Base-by-base conservation (phyloP, 2,797 vertebrate genomes). In the Acanthurus leucopareius region DNA sequence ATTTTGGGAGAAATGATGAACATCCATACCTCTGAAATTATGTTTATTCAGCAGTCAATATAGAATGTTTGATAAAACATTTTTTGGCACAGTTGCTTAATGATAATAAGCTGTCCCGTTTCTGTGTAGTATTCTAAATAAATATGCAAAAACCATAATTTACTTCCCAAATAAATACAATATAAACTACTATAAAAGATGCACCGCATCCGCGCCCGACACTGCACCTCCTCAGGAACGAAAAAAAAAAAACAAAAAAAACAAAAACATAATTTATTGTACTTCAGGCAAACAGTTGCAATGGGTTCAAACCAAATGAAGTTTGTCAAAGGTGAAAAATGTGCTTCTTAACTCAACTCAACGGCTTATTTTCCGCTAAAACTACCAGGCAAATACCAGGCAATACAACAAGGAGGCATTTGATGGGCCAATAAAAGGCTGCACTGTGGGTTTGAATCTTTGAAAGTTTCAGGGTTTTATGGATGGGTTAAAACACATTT, bases 111-210 rank as follows among this genome's bases (percentile, higher is more conserved):
- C 94, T 93, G 86, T 92, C 92, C 90, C 83, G 73, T 94, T 94
- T 93, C 86, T 93, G 87, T 91, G 82, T 93, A 80, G 88, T 91
- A 91, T 88, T 94, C 94, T 95, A 95, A 96, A 96, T 96, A 96
- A 96, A 96, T 96, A 95, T 94, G 87, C 89, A 92, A 94, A 94
- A 93, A 94, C 76, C 93, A 94, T 95, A 95, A 95, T 92, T 95
- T 95, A 95, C 88, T 90, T 94, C 88, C 92, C 89, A 93, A 96
- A 96, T 96, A 96, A 96, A 96, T 96, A 96, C 88, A 89, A 91
- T 86, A 93, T 90, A 88, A 93, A 93, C 93, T 93, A 95, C 89
- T 92, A 94, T 86, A 93, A 92, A 92, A 94, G 95, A 96, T 94
- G 95, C 95, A 94, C 94, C 82, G 95, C 95, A 95, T 95, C 95